Conservation (phyloP, 2,888 invertebrate species). For the Platycheirus albimanus region DNA sequence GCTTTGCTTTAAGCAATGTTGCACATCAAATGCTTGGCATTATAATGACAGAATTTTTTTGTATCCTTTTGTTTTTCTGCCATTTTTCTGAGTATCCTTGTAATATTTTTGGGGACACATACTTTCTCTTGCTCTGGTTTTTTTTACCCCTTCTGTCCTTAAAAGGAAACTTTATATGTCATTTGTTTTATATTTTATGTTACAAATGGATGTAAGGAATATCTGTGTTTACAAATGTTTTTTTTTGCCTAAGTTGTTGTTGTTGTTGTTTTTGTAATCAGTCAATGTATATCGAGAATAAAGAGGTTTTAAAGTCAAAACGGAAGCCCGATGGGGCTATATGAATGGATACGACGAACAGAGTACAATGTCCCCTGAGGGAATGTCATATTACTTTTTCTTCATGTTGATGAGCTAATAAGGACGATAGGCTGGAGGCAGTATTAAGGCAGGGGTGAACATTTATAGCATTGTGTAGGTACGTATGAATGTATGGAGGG, state of each 20-base stretch:
- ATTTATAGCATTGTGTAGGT: background rate
- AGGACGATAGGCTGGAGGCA: constrained; percentile 16
- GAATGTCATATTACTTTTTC: constrained; percentile 35
- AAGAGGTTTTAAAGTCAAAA: constrained; percentile 48
- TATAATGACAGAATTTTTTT: constrained; percentile 53
- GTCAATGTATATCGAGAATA: constrained; percentile 56
- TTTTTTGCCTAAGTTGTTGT: background rate
- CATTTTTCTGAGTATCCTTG: constrained; percentile 42
- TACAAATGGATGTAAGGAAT: constrained; percentile 46
- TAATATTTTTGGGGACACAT: constrained; percentile 45
- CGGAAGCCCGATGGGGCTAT: constrained; percentile 18
- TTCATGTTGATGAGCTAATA: constrained; percentile 53
- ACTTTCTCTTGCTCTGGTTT: background rate
- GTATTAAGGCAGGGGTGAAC: constrained; percentile 18
- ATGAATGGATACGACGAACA: constrained; percentile 1
- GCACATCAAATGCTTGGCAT: constrained; percentile 64
- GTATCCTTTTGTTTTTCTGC: background rate
- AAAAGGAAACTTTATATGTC: background rate
- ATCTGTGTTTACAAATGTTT: constrained; percentile 7
- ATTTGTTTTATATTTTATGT: constrained; percentile 57
- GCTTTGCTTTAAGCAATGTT: constrained; percentile 67
- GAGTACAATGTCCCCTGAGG: constrained; percentile 15
- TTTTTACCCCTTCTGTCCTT: background rate
- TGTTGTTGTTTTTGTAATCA: constrained; percentile 48
- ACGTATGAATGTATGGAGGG: too few species aligned